Conservation (phyloP, 2,797 vertebrate genomes). For the Lepus townsendii region DNA sequence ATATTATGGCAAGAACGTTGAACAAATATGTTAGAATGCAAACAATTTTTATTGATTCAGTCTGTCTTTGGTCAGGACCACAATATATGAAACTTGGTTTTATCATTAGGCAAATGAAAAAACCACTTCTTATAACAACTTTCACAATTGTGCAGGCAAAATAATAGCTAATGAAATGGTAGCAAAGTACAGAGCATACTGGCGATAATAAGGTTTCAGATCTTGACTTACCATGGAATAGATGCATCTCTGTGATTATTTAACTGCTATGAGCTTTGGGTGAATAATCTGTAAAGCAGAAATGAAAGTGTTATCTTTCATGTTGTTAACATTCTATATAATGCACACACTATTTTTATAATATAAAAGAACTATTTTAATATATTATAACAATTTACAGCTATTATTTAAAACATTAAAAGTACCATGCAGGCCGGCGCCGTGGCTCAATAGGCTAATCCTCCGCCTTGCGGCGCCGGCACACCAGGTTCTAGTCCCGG, state of each 20-base stretch:
- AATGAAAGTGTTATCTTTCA: background rate
- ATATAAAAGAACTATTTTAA: background rate
- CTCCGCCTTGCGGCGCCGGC: too few species aligned
- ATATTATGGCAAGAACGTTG: background rate
- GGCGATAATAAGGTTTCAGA: background rate
- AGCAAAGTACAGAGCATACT: background rate
- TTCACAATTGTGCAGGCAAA: background rate
- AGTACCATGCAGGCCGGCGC: background rate
- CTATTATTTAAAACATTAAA: conserved; percentile 8
- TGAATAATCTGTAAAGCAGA: background rate
- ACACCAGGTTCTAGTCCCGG: too few species aligned
- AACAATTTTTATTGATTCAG: background rate
- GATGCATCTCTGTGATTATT: background rate
- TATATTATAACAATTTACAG: background rate
- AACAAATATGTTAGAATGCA: background rate
- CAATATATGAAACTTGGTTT: background rate
- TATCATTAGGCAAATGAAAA: background rate
- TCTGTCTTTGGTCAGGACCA: background rate
- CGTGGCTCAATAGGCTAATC: too few species aligned
- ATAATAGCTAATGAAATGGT: background rate
- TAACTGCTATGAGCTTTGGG: background rate
- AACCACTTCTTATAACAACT: background rate
- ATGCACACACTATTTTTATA: background rate
- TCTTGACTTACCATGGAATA: background rate
- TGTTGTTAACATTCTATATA: background rate